phyloP scores from a whole-genome alignment of 2,113 vertebrate genomes.

The Hiodon alosoides region DNA sequence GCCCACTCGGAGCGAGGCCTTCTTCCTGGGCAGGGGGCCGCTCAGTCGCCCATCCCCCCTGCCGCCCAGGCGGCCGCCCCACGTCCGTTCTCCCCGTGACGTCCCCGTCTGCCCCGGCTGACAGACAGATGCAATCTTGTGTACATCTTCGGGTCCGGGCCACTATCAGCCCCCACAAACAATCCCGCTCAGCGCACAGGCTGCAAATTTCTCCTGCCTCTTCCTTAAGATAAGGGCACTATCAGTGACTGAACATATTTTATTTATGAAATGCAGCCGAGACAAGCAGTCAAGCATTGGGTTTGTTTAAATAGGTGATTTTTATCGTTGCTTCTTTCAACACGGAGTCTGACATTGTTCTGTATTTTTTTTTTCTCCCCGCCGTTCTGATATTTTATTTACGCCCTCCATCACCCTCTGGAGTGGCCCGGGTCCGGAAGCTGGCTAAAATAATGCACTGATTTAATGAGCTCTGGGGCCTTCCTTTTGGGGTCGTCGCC shows the following conservation, averaged over 20 bases:
- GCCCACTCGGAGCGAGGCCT: conserved; percentile 1
- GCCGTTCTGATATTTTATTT: conserved; percentile 36
- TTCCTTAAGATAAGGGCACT: conserved; percentile 87
- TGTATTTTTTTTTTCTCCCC: conserved; percentile 49
- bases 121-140: conserved; percentile 76
- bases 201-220: conserved; percentile 83
- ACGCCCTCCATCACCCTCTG: conserved; percentile 44
- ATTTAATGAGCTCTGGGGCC: conserved; percentile 53
- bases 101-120: conserved; percentile 60
- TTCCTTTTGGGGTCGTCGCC: background rate
- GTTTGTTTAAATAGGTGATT: conserved; percentile 97
- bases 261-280: conserved; percentile 93
- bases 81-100: conserved; percentile 40
- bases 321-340: conserved; percentile 82
- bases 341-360: conserved; percentile 64
- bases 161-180: conserved; percentile 79
- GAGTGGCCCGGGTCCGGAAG: conserved; percentile 45
- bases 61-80: background rate
- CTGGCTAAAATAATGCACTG: conserved; percentile 47
- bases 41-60: background rate
- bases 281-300: conserved; percentile 92
- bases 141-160: conserved; percentile 72
- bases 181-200: conserved; percentile 74
- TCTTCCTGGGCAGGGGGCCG: background rate
- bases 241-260: conserved; percentile 97